Conservation (phyloP, 37 sponge, comb jelly and placozoan species). For the Cladorhizidae sp. region DNA sequence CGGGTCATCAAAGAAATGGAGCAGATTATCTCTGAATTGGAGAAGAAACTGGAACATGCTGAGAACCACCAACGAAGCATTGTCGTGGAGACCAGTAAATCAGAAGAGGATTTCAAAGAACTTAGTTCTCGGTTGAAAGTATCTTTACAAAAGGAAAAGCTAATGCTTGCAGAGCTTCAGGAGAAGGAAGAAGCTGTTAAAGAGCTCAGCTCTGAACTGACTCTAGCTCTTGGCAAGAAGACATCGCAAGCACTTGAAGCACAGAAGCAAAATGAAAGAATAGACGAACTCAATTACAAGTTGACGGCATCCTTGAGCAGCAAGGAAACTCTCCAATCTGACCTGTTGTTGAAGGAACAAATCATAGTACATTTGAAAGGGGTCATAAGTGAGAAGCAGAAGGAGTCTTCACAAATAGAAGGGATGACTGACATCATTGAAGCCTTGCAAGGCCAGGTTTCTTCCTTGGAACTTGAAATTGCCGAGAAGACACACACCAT, state of each 20-base stretch:
- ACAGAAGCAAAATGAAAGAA: background rate
- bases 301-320: background rate
- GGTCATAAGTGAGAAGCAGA: background rate
- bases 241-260: background rate
- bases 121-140: background rate
- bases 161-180: slow-evolving; percentile 1
- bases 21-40: slow-evolving; percentile 5
- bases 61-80: background rate
- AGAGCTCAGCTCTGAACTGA: too few species aligned
- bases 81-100: background rate
- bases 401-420: background rate
- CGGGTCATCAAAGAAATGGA: slow-evolving; percentile 3
- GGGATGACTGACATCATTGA: background rate
- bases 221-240: background rate
- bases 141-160: background rate
- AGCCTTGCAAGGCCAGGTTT: background rate
- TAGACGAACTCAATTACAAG: background rate
- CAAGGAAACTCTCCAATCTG: background rate
- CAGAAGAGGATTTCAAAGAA: background rate
- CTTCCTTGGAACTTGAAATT: background rate
- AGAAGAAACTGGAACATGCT: background rate
- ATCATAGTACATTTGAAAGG: background rate
- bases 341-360: background rate
- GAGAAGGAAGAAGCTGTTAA: slow-evolving; percentile 3
- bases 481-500: slow-evolving; percentile 3